Evolutionary conservation across 2,888 invertebrate species (phyloP), one percentile per base, ranked within the genome.

Genomic region (Aphrophora alni): DNA sequence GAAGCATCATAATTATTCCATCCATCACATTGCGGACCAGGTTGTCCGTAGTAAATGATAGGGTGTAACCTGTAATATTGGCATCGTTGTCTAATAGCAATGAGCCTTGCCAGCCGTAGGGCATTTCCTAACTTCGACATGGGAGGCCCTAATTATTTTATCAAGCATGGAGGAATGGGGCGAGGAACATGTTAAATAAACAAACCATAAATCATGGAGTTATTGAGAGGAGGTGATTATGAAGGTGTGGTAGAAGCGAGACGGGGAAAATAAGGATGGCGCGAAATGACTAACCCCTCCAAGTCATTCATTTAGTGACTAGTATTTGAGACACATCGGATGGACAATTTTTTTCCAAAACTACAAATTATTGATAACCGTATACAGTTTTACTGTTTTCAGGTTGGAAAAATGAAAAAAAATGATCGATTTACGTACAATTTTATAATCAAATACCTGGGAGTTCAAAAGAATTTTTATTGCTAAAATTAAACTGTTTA

Each of bases 71-170:
- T 77, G 76, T 77, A 77, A 77, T 73, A 75, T 71, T 51, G 75
- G 78, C 81, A 70, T 70, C 70, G 78, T 33, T 80, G 72, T 51
- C 76, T 77, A 81, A 33, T 75, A 75, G 80, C 70, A 75, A 26
- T 28, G 14, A 68, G 38, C 25, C 59, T 51, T 26, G n/a, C 72
- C 73, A 51, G 75, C 82, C 80, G 72, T 38, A 59, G 71, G 83
- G 69, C 75, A 26, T 73, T 26, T 75, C 80, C 74, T 75, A 77
- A 68, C 38, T 73, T 82, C 83, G 33, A 80, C 84, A 82, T 84
- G 84, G 84, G 84, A 83, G 84, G 83, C 82, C 83, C 83, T 84
- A 84, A 84, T 84, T 84, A 84, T 84, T 84, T 84, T 84, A 84
- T 84, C 84, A 84, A 84, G 82, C 81, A 73, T 78, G 77, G 79